phyloP scores from a whole-genome alignment of 2,113 vertebrate genomes.

The Hydrochoerus hydrochaeris region DNA sequence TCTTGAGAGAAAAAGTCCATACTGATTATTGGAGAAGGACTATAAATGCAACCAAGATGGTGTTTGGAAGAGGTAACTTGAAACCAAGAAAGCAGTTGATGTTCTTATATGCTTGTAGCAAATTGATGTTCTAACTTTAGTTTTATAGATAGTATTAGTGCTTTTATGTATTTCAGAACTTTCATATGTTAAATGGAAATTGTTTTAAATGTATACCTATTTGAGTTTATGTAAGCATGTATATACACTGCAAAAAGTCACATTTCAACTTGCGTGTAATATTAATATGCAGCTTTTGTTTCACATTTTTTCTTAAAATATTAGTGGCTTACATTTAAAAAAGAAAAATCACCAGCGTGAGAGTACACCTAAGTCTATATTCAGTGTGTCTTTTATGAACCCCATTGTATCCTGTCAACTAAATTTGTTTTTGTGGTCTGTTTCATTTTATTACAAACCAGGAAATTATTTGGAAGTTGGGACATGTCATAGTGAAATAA shows the following conservation, averaged over 20 bases:
- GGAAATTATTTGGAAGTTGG: slow-evolving; percentile 31
- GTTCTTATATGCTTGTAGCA: slow-evolving; percentile 83
- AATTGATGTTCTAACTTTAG: slow-evolving; percentile 83
- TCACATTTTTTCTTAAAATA: slow-evolving; percentile 81
- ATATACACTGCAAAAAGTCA: slow-evolving; percentile 84
- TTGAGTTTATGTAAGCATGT: slow-evolving; percentile 84
- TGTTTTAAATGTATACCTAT: slow-evolving; percentile 86
- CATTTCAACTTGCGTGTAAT: slow-evolving; percentile 82
- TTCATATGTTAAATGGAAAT: slow-evolving; percentile 84
- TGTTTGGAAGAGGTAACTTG: slow-evolving; percentile 81
- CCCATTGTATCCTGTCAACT: slow-evolving; percentile 64
- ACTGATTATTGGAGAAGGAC: slow-evolving; percentile 79
- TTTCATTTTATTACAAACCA: slow-evolving; percentile 63
- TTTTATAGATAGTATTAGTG: slow-evolving; percentile 84
- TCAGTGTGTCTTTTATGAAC: slow-evolving; percentile 83
- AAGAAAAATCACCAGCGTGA: slow-evolving; percentile 88
- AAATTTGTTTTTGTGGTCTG: slow-evolving; percentile 68
- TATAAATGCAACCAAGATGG: slow-evolving; percentile 63
- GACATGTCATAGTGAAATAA: slow-evolving; percentile 1
- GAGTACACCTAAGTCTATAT: slow-evolving; percentile 85
- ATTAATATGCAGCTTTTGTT: slow-evolving; percentile 84
- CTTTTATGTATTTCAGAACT: slow-evolving; percentile 84
- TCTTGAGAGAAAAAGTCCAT: slow-evolving; percentile 70
- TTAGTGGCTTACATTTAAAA: slow-evolving; percentile 82
- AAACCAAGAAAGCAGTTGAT: slow-evolving; percentile 88